Evolutionary conservation across 2,888 invertebrate species (phyloP).

Genomic region (Nysson spinosus): DNA sequence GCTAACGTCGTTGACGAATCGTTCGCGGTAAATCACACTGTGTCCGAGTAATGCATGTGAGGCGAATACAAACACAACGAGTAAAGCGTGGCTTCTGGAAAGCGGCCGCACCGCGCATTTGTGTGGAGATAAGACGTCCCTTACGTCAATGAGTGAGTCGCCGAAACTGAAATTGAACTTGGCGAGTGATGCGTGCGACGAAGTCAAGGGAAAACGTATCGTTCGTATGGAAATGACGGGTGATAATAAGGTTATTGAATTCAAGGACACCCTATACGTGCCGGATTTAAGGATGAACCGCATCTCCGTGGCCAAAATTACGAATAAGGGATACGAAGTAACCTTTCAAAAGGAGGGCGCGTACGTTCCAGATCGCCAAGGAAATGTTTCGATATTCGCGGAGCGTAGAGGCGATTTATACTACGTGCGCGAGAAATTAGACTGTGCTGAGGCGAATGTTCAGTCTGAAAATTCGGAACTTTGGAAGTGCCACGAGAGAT

Average conservation of each 20-base stretch:
- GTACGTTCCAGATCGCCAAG: slow-evolving; percentile 7
- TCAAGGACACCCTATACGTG: slow-evolving; percentile 28
- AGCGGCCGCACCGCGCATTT: slow-evolving; percentile 38
- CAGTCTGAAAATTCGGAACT: too few species aligned
- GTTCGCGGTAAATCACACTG: neutral
- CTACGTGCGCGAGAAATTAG: too few species aligned
- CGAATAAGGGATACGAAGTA: slow-evolving; percentile 16
- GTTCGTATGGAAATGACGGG: neutral
- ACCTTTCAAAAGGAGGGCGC: slow-evolving; percentile 10
- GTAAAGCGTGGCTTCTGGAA: slow-evolving; percentile 27
- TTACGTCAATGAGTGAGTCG: slow-evolving; percentile 5
- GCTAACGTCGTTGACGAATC: neutral
- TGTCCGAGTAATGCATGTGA: neutral
- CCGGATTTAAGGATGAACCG: slow-evolving; percentile 42
- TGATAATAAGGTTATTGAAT: neutral
- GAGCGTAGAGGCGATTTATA: slow-evolving; percentile 8
- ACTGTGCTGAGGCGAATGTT: too few species aligned
- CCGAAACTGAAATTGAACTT: slow-evolving; percentile 27
- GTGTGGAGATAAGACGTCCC: slow-evolving; percentile 18
- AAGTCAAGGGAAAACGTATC: slow-evolving; percentile 18
- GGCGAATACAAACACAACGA: neutral
- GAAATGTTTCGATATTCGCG: slow-evolving; percentile 4
- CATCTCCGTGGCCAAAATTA: slow-evolving; percentile 38
- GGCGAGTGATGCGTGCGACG: slow-evolving; percentile 22
- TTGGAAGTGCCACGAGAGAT: neutral